Evolutionary conservation across 2,113 vertebrate genomes (phyloP).

Genomic region (Oceanodroma tethys): DNA sequence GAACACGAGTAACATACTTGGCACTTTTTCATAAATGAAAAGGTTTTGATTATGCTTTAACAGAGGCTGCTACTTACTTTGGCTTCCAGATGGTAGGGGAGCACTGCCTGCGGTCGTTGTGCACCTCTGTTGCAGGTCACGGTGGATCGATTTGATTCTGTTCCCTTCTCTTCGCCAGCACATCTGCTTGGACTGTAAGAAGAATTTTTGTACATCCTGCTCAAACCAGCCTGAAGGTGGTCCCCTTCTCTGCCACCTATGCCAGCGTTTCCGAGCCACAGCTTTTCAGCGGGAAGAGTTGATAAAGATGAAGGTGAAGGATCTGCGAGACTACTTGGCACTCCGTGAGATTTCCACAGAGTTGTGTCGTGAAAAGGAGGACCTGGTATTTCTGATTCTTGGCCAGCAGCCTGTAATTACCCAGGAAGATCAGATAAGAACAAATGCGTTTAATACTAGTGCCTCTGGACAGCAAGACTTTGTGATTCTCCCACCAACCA

Average conservation of each 20-base stretch:
- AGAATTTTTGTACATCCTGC: slow-evolving; percentile 84
- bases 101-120: rapidly evolving
- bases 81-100: neutral
- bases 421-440: slow-evolving; percentile 62
- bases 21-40: neutral
- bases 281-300: slow-evolving; percentile 85
- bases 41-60: neutral
- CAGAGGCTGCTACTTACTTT: neutral
- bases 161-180: slow-evolving; percentile 71
- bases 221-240: slow-evolving; percentile 73
- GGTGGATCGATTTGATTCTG: neutral
- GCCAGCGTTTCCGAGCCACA: slow-evolving; percentile 87
- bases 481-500: slow-evolving; percentile 26
- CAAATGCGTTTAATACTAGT: neutral
- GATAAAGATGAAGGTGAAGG: slow-evolving; percentile 97
- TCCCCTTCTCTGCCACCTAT: slow-evolving; percentile 88
- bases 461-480: slow-evolving; percentile 62
- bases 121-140: neutral
- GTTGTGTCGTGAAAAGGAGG: slow-evolving; percentile 93
- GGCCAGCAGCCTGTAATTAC: slow-evolving; percentile 75
- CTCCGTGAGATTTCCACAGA: slow-evolving; percentile 89
- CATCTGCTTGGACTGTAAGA: slow-evolving; percentile 90
- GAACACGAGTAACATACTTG: rapidly evolving
- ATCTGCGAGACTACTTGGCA: slow-evolving; percentile 91
- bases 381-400: slow-evolving; percentile 91